Evolutionary conservation across 2,113 vertebrate species (phyloP), one percentile per base, ranked within the genome.

Genomic region (Cavia aperea): DNA sequence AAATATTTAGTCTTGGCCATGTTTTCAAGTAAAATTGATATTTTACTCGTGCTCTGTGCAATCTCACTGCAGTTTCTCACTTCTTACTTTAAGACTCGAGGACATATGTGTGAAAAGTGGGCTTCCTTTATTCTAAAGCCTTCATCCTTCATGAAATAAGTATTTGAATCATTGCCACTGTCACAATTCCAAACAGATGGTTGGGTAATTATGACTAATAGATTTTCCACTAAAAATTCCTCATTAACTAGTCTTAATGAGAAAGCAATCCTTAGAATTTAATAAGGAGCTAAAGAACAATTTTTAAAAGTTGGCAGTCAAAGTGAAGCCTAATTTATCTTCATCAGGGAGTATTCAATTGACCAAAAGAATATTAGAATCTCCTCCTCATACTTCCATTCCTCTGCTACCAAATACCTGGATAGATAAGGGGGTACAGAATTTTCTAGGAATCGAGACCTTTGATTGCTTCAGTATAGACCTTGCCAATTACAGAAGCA

Each of bases 11-110:
- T 92, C n/a, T 83, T 58, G 68, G 29, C 13, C 18, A 4, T 49
- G 65, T 92, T 89, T 93, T 81, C 63, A 91, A 91, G 91, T 89
- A 81, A 78, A 96, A 88, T 54, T 31, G 62, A 58, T 24, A 73
- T 86, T 92, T 91, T 23, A 54, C 65, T 78, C 33, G 39, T n/a
- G 66, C 2, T 78, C 33, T 43, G 12, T 56, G 49, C 9, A 58
- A 54, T 73, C 62, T 85, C 15, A 56, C 21, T 49, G 56, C 29
- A 79, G 23, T 36, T 43, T 79, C 75, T 60, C 29, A 33, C 56
- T n/a, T 93, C 43, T 72, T 77, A 83, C 83, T 88, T 84, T 56
- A 86, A 93, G 81, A n/a, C 43, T 43, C 56, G 43, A 81, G 39
- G 49, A 62, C 23, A 26, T 58, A 26, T 24, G 54, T 77, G n/a